phyloP scores from a whole-genome alignment of 2,888 invertebrate species.

The Rhodophaea formosa region DNA sequence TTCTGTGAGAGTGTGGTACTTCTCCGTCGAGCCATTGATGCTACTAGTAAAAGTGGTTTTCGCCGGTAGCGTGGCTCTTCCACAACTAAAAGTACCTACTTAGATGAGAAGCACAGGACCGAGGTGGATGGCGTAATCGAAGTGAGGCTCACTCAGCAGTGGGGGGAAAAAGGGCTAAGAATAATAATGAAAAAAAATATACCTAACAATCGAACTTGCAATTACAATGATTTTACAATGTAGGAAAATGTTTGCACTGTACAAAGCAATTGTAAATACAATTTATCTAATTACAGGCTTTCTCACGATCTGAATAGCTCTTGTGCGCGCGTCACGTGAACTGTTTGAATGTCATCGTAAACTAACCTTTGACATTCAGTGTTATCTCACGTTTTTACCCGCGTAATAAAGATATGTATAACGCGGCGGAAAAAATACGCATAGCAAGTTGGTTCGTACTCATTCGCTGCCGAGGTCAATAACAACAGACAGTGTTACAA shows the following conservation, averaged over 20 bases:
- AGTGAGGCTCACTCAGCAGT: no score
- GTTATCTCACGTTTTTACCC: conserved; percentile 11
- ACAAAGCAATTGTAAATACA: background rate
- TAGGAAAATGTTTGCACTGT: background rate
- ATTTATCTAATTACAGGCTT: background rate
- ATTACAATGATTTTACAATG: no score
- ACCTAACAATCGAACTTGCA: background rate
- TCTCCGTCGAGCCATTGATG: no score
- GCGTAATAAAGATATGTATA: background rate
- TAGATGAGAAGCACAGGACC: no score
- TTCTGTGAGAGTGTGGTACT: no score
- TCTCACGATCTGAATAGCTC: conserved; percentile 12
- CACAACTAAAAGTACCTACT: no score
- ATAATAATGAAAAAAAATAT: no score
- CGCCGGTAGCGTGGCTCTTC: no score
- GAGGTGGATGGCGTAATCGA: no score
- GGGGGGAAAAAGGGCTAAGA: no score
- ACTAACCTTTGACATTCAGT: conserved; percentile 8
- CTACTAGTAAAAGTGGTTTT: no score
- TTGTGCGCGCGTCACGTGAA: background rate
- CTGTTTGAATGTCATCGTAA: conserved; percentile 7
- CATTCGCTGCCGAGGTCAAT: background rate
- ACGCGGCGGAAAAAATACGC: background rate
- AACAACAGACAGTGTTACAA: background rate
- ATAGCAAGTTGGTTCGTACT: background rate